Base-by-base conservation (phyloP, 2,888 invertebrate genomes). In the Drosophila nr. perissopoda region DNA sequence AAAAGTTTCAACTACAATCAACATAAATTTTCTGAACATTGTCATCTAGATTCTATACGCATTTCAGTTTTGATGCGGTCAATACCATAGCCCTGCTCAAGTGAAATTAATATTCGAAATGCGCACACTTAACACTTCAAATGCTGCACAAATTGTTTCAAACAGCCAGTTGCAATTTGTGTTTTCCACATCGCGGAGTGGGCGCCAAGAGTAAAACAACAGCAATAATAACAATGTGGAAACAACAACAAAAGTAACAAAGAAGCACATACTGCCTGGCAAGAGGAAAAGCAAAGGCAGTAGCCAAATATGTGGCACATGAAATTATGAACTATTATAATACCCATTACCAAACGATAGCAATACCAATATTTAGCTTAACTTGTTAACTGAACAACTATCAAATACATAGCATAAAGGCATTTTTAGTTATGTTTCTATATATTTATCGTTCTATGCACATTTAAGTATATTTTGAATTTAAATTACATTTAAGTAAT, bases 81-180 rank as follows among this genome's bases (percentile, higher is more conserved):
- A 48, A 56, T 38, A 21, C 40, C 29, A 38, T 33, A 38, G 33
- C 61, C 33, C 25, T 49, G 38, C 38, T 4, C 40, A 57, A 73
- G 27, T 48, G 53, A 51, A 56, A 38, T 38, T 66, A 69, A 77
- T 62, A 81, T 78, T 73, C 58, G 67, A 67, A 78, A 78, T 69
- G n/a, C 52, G 68, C 67, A 66, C 66, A 71, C 56, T 80, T 62
- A 62, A 64, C 72, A 72, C 52, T 40, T 40, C 62, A 69, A 80
- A 60, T 77, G 77, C 63, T 71, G 62, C 67, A 72, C 58, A 81
- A 78, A 65, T 63, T 81, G 81, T 73, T 77, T 18, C 53, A 58
- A 69, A 63, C 53, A 56, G 33, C 53, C 25, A 38, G 31, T 49
- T 77, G 68, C 81, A 78, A 18, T 51, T 42, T 33, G 13, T 27